A percentile compares a stretch with the other conserved stretches of the same genome.
Evolutionary conservation across 1,140 invertebrate species (phyloP).

Genomic region (Trachymyrmex cornetzi): DNA sequence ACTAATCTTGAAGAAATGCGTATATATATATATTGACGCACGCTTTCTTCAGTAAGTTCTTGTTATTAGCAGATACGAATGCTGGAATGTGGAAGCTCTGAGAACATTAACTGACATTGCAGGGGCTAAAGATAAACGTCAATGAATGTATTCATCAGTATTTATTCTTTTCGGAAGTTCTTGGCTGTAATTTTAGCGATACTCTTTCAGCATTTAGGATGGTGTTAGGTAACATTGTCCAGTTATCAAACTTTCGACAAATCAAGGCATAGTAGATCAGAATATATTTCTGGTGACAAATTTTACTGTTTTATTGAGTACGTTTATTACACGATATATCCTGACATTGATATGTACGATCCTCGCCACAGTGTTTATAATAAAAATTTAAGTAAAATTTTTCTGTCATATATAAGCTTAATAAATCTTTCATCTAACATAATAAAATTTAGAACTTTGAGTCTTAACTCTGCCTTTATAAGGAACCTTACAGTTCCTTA

Average conservation of each 20-base stretch:
- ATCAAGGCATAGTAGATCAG: neutral
- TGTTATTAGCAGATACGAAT: constrained; percentile 32
- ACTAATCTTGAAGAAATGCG: constrained; percentile 49
- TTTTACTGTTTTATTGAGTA: neutral
- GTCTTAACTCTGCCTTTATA: too few relatives aligned
- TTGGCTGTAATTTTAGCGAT: constrained; percentile 17
- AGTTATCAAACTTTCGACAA: neutral
- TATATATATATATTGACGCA: neutral
- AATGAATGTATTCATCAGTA: constrained; percentile 52
- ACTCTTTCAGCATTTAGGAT: neutral
- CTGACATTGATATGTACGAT: neutral
- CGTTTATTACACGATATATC: neutral
- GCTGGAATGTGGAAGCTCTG: constrained; percentile 43
- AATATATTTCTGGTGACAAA: neutral
- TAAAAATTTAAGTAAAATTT: neutral
- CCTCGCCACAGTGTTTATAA: neutral
- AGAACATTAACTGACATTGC: constrained; percentile 29
- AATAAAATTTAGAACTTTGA: neutral
- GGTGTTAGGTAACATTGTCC: neutral
- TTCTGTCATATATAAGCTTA: neutral
- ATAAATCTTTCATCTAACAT: neutral
- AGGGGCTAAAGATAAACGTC: constrained; percentile 43
- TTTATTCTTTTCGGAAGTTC: constrained; percentile 42
- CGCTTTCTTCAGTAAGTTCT: constrained; percentile 54
- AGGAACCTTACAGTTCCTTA: too few relatives aligned